phyloP scores from a whole-genome alignment of 2,797 vertebrate species.

The Tapera naevia region DNA sequence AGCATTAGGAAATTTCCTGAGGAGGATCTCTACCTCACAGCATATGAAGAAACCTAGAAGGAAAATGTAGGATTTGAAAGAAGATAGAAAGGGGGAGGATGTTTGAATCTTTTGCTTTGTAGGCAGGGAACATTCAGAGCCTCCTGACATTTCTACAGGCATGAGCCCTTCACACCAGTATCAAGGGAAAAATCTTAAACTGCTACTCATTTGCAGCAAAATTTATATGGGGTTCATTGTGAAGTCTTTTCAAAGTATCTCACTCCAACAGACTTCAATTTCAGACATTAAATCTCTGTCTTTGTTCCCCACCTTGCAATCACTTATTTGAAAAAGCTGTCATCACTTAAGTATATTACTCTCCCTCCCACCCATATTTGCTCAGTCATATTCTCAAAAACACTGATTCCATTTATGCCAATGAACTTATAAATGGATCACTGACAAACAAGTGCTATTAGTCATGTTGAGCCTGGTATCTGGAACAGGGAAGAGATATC shows the following conservation, averaged over 20 bases:
- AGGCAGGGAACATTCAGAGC: background rate
- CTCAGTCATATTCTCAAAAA: background rate
- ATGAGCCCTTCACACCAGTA: background rate
- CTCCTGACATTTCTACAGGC: background rate
- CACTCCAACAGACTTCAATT: background rate
- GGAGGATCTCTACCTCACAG: background rate
- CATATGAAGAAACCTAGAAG: background rate
- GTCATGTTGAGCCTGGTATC: background rate
- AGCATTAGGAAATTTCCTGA: background rate
- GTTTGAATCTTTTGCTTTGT: background rate
- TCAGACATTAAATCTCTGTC: background rate
- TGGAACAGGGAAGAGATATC: background rate
- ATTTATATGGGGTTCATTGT: background rate
- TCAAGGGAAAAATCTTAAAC: conserved; percentile 26
- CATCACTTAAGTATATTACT: background rate
- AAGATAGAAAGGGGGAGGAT: background rate
- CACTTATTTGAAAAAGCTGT: background rate
- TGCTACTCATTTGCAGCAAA: conserved; percentile 21
- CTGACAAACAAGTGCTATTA: background rate
- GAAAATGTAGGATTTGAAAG: conserved; percentile 11
- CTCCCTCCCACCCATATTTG: background rate
- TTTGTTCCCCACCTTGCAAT: background rate
- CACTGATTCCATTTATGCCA: background rate
- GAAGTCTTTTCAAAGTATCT: conserved; percentile 36
- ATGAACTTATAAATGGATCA: background rate